Conservation (phyloP, 2,797 vertebrate genomes). For the Spizella passerina region DNA sequence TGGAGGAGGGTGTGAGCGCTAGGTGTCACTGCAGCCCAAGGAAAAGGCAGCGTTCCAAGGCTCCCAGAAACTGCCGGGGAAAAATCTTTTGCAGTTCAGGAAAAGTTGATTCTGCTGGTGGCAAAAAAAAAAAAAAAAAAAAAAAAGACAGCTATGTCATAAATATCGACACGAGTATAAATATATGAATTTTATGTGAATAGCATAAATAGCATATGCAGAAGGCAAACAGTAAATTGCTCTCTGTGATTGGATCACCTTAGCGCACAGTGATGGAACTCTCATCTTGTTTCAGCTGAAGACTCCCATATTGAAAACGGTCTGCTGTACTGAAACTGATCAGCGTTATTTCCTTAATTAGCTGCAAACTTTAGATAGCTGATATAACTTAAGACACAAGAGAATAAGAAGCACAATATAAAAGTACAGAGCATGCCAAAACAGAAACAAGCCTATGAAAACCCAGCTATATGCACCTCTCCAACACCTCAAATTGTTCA, state of each 20-base stretch:
- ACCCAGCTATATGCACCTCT: background rate
- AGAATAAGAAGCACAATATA: background rate
- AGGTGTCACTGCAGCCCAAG: conserved; percentile 52
- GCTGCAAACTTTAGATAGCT: background rate
- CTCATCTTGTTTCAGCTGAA: background rate
- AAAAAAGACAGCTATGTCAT: background rate
- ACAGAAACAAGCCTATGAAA: background rate
- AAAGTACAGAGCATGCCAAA: background rate
- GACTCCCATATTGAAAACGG: background rate
- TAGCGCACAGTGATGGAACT: background rate
- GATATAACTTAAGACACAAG: background rate
- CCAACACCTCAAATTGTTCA: background rate
- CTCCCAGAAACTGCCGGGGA: background rate
- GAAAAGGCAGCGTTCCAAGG: background rate
- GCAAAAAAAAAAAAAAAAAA: background rate
- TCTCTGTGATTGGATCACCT: background rate
- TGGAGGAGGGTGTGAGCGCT: background rate
- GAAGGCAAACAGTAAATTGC: background rate
- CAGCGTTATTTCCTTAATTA: background rate
- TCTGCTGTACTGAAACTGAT: background rate
- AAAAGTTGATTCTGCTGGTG: background rate
- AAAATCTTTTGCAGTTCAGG: background rate
- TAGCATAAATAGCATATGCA: background rate
- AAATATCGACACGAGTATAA: background rate
- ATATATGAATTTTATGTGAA: background rate